Percentiles rank a stretch among this genome's conserved stretches.
phyloP scores from a whole-genome alignment of 2,888 invertebrate species.

The Monoplex corrugatus region DNA sequence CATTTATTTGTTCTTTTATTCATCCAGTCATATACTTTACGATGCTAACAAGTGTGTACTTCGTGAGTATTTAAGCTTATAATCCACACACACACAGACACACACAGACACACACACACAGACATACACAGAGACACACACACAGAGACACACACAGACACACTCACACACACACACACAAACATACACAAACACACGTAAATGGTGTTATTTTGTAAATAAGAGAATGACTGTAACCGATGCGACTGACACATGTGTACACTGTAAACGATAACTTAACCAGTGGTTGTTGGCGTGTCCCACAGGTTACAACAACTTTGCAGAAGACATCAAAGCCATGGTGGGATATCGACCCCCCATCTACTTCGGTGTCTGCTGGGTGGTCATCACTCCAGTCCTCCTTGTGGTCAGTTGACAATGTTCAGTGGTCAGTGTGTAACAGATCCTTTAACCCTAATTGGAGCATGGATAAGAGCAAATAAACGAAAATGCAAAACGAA shows the following conservation, averaged over 20 bases:
- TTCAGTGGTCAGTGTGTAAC: no score
- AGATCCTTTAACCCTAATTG: no score
- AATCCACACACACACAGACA: neutral
- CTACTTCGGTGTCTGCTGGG: conserved; percentile 66
- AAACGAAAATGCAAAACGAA: neutral
- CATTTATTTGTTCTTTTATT: no score
- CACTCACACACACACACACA: neutral
- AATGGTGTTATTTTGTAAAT: neutral
- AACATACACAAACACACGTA: neutral
- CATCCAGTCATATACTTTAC: no score
- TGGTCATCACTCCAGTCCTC: conserved; percentile 61
- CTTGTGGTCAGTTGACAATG: conserved; percentile 61
- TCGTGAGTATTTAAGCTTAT: no score
- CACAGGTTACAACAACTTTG: conserved; percentile 66
- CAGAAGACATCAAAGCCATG: conserved; percentile 68
- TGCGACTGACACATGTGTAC: neutral
- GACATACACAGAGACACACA: neutral
- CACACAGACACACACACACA: conserved; percentile 30
- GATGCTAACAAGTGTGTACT: no score
- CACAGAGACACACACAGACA: conserved; percentile 2
- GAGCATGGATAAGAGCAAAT: neutral
- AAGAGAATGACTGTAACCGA: no score
- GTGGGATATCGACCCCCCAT: conserved; percentile 63
- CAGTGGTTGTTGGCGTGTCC: neutral
- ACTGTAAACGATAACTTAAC: neutral